A percentile compares a stretch with the other conserved stretches of the same genome.
phyloP scores from a whole-genome alignment of 2,113 vertebrate genomes.

The Leucosticte australis region DNA sequence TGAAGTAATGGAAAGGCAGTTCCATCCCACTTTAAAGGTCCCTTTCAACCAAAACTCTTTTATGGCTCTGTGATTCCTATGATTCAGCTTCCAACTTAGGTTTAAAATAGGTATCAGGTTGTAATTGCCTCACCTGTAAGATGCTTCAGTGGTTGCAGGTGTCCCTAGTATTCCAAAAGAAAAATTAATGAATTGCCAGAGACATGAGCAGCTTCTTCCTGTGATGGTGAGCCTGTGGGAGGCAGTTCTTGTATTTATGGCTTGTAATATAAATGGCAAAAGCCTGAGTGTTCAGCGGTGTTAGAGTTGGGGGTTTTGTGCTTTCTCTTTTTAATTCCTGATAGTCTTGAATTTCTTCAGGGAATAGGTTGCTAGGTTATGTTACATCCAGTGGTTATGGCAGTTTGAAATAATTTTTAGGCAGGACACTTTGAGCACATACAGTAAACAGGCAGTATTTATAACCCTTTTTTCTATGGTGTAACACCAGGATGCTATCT shows the following conservation, averaged over 20 bases:
- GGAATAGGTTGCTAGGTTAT: neutral
- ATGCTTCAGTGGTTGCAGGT: neutral
- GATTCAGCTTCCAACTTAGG: neutral
- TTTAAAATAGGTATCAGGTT: neutral
- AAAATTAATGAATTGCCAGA: neutral
- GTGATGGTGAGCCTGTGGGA: neutral
- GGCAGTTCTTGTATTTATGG: neutral
- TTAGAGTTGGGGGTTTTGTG: neutral
- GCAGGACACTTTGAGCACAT: neutral
- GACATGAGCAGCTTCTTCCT: neutral
- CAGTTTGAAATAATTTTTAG: neutral
- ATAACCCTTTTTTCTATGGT: neutral
- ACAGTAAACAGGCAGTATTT: neutral
- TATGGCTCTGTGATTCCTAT: neutral
- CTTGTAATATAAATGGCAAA: neutral
- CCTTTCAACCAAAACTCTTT: neutral
- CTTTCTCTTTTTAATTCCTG: neutral
- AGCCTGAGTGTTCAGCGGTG: neutral
- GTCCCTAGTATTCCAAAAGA: neutral
- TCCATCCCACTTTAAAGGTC: neutral
- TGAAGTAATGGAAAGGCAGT: neutral
- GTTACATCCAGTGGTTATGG: neutral
- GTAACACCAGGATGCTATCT: neutral
- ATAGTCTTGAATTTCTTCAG: neutral
- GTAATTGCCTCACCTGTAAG: neutral